Evolutionary conservation across 2,797 vertebrate species (phyloP).

Genomic region (Micromesistius poutassou): DNA sequence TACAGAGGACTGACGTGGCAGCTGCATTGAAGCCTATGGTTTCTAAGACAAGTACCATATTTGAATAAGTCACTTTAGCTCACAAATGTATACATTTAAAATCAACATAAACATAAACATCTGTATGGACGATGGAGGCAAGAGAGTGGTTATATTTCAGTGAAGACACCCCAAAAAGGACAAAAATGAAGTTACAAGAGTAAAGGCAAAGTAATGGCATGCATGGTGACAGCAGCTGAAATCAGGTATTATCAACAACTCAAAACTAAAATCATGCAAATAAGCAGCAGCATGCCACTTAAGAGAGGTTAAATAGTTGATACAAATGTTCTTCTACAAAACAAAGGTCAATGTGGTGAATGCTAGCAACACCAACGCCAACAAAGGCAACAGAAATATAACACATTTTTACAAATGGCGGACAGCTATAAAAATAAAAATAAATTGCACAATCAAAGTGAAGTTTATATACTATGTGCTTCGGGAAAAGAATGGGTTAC

Average conservation of each 20-base stretch:
- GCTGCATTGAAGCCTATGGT: not conserved
- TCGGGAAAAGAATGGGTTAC: not conserved
- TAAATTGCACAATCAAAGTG: not conserved
- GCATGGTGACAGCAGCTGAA: not conserved
- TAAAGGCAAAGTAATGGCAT: constrained; percentile 1
- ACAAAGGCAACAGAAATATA: not conserved
- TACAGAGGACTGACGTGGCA: not conserved
- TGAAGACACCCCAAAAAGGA: not conserved
- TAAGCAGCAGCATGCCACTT: not conserved
- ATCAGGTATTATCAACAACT: not conserved
- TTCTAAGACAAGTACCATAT: not conserved
- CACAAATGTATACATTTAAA: not conserved
- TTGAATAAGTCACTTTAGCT: not conserved
- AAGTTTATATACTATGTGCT: not conserved
- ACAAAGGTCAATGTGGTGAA: not conserved
- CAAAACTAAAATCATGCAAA: not conserved
- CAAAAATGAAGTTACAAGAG: not conserved
- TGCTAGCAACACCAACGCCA: not conserved
- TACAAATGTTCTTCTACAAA: not conserved
- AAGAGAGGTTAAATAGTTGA: not conserved
- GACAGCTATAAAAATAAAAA: not conserved
- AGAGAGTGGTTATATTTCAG: constrained; percentile 1
- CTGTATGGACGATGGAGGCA: not conserved
- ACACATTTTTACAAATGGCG: not conserved
- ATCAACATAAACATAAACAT: not conserved